phyloP scores from a whole-genome alignment of 1,140 invertebrate genomes.

The Babylonia areolata region DNA sequence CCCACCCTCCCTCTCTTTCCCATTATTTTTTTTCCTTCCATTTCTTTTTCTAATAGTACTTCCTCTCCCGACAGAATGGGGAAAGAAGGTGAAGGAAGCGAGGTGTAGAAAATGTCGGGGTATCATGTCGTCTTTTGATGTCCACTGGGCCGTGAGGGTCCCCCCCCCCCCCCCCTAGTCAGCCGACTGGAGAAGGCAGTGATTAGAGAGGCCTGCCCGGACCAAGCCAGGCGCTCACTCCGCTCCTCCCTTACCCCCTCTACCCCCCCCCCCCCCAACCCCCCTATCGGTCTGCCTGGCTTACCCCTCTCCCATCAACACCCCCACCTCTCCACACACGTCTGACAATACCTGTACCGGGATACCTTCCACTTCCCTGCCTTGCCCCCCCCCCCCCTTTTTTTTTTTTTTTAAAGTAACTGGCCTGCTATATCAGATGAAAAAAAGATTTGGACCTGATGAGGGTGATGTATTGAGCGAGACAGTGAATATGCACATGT shows the following conservation, averaged over 20 bases:
- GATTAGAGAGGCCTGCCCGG: background rate
- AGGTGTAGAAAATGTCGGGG: slow-evolving; percentile 38
- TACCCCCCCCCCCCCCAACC: too few species aligned
- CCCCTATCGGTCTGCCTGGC: too few species aligned
- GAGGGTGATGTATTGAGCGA: too few species aligned
- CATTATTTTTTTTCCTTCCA: too few species aligned
- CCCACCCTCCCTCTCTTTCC: too few species aligned
- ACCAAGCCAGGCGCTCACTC: background rate
- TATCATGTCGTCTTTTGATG: slow-evolving; percentile 41
- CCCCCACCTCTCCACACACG: too few species aligned
- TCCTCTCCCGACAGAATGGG: background rate
- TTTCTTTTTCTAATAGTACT: background rate
- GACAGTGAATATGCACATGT: too few species aligned
- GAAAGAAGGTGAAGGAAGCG: background rate
- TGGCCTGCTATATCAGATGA: too few species aligned
- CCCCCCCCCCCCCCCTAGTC: background rate
- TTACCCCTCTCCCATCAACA: too few species aligned
- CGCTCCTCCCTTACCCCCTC: background rate
- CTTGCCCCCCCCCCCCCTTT: background rate
- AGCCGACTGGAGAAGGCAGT: background rate
- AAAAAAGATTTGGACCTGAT: too few species aligned
- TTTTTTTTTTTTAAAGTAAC: background rate
- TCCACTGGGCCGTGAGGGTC: slow-evolving; percentile 31
- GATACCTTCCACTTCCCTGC: background rate
- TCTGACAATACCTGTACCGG: background rate